Percentiles rank a stretch among this genome's conserved stretches.
These are phyloP conservation scores for Ferrisia virgata DNA, from an alignment of 2,888 invertebrate species.

Conservation along the genomic window DNA sequence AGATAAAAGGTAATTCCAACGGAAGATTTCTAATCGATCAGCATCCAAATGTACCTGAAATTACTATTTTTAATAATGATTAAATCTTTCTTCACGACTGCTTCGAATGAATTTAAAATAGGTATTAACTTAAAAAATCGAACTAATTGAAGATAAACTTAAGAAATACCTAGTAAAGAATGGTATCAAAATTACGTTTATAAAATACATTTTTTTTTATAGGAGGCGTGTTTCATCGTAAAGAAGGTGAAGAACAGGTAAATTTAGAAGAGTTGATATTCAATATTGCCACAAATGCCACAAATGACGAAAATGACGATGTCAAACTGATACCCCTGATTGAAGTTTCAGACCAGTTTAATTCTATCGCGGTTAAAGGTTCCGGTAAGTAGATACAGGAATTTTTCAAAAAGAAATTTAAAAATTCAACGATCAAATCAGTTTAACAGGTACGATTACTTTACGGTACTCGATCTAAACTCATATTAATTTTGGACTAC, in stretches of 20 bases:
- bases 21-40: neutral
- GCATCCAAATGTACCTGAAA: neutral
- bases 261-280: conserved; percentile 78
- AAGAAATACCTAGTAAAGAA: too few species aligned
- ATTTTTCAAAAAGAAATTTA: too few species aligned
- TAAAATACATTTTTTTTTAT: conserved; percentile 49
- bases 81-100: neutral
- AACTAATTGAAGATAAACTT: too few species aligned
- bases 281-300: neutral
- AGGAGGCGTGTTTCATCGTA: conserved; percentile 86
- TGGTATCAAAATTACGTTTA: too few species aligned
- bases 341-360: neutral
- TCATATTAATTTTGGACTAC: neutral
- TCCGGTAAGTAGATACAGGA: too few species aligned
- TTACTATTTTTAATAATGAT: neutral
- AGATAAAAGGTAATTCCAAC: neutral
- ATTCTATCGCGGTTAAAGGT: neutral
- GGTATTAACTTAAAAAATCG: neutral
- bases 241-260: conserved; percentile 81
- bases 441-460: too few species aligned
- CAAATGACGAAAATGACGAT: neutral
- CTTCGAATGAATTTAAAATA: neutral
- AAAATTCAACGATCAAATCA: too few species aligned
- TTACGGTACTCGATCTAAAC: too few species aligned
- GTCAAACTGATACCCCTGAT: neutral